A percentile compares a stretch with the other conserved stretches of the same genome.
Conservation (phyloP, 1,140 invertebrate genomes). For the Kradibia gibbosae region DNA sequence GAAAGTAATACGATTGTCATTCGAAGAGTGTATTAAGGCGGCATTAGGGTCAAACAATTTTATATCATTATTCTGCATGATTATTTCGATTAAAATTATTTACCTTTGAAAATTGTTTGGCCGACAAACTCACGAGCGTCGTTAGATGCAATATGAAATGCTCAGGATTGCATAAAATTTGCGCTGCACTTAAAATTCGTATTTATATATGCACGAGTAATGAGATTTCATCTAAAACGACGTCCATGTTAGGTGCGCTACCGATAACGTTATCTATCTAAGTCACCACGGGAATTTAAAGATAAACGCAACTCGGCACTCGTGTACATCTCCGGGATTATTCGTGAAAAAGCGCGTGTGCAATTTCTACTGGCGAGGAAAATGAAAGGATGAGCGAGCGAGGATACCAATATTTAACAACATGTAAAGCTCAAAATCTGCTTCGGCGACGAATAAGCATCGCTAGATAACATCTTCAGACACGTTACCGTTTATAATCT, state of each 20-base stretch:
- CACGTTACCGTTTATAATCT: no score
- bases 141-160: neutral
- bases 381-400: no score
- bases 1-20: neutral
- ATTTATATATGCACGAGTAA: neutral
- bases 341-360: no score
- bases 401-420: no score
- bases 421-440: no score
- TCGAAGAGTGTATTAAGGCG: neutral
- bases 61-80: neutral
- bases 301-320: neutral
- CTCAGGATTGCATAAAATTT: no score
- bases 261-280: neutral
- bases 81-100: neutral
- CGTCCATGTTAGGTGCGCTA: neutral
- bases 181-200: neutral
- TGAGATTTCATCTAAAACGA: neutral
- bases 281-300: neutral
- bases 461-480: no score
- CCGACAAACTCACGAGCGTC: neutral
- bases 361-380: no score
- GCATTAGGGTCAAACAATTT: neutral
- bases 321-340: no score
- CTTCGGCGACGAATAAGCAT: no score
- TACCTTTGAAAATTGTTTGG: no score